Percentiles rank a stretch among this genome's conserved stretches.
Conservation (phyloP, 2,113 vertebrate genomes). For the Hylia prasina region DNA sequence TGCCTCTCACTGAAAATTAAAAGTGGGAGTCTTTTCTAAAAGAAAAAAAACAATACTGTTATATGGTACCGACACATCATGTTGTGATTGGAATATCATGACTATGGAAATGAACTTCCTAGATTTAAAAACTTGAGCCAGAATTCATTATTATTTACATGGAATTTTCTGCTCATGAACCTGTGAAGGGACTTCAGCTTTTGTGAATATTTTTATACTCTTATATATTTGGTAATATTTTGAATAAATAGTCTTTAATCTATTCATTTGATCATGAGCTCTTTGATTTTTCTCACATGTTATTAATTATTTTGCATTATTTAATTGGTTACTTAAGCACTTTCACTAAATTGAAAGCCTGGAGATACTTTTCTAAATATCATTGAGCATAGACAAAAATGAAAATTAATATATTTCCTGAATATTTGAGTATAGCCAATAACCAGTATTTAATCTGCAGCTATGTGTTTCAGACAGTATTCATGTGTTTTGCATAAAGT, state of each 20-base stretch:
- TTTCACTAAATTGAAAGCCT: background rate
- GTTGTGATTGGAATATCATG: background rate
- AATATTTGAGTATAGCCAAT: background rate
- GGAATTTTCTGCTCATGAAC: background rate
- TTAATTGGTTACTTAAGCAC: background rate
- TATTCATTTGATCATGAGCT: background rate
- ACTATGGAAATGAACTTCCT: background rate
- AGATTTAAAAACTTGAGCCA: background rate
- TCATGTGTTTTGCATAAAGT: background rate
- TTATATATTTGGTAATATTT: background rate
- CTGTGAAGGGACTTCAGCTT: background rate
- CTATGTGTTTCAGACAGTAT: background rate
- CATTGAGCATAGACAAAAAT: background rate
- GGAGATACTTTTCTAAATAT: background rate
- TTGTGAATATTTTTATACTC: background rate
- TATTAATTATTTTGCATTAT: background rate
- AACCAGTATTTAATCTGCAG: background rate
- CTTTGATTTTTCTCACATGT: background rate
- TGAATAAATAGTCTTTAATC: background rate
- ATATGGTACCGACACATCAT: background rate
- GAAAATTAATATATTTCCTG: background rate
- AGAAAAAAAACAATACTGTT: background rate
- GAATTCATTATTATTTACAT: background rate
- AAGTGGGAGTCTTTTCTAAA: background rate
- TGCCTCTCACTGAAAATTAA: background rate